Conservation (phyloP, 2,797 vertebrate species). For the Morus bassanus region DNA sequence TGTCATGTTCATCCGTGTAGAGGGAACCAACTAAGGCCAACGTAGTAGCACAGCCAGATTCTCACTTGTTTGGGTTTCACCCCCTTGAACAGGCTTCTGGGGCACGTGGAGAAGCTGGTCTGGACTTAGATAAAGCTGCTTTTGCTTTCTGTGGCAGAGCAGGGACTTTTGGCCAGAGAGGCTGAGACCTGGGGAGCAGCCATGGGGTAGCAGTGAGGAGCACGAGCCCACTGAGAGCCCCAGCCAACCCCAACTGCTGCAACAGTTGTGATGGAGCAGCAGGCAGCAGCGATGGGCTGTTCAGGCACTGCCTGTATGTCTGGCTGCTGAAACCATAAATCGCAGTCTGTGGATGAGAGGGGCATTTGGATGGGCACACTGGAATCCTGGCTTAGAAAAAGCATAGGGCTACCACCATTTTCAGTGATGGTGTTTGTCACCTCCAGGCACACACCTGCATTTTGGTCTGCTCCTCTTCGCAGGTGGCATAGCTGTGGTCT, state of each 20-base stretch:
- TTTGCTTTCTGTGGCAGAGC: neutral
- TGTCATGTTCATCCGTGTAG: neutral
- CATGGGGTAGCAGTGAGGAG: neutral
- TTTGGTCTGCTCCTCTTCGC: neutral
- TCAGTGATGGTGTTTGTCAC: neutral
- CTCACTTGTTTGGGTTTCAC: neutral
- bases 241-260: neutral
- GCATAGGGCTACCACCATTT: accelerated
- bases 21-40: neutral
- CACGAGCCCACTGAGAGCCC: neutral
- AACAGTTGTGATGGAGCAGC: neutral
- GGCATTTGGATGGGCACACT: neutral
- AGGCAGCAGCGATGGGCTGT: neutral
- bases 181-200: neutral
- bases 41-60: neutral
- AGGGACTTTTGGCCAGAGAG: neutral
- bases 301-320: neutral
- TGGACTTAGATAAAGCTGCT: neutral
- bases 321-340: neutral
- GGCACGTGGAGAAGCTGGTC: neutral
- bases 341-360: neutral
- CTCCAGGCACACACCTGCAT: neutral
- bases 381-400: neutral
- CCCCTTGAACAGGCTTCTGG: neutral
- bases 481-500: neutral